Base-by-base conservation (phyloP, 2,797 vertebrate genomes). In the Euphonia xanthogaster region DNA sequence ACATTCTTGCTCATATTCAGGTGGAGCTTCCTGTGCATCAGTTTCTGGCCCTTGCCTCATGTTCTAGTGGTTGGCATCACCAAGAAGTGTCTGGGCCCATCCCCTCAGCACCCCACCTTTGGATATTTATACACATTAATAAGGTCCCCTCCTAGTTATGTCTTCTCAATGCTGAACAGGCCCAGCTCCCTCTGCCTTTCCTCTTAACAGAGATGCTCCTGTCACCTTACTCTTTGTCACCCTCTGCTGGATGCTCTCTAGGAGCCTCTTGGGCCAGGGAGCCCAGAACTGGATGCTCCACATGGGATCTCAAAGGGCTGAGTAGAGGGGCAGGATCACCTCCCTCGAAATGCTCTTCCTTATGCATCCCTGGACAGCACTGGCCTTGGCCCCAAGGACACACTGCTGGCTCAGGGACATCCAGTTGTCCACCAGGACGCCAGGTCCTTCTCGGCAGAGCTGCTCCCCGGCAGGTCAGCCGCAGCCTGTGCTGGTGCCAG, bases 41-140 rank as follows among this genome's bases (percentile, higher is more conserved):
- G 30, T 50, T 62, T 75, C 47, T 81, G 39, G 9, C 40, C 15
- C 19, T 40, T 42, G 20, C 27, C 8, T 55, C 31, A 6, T 22
- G 63, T 55, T 28, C 48, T 30, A 30, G 17, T 10, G 7, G 35
- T 2, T 42, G 55, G 27, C 31, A 68, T 9, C 27, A 53, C 20
- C 1, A 1, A 44, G 51, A 57, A 30, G 17, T 33, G 25, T 18
- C 25, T 23, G 30, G 37, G 37, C 8, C 7, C 35, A 28, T 3
- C 6, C 16, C 25, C 37, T 58, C 40, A 37, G 8, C 39, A 51
- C 1, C 2, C 14, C 12, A 1, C 1, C 3, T 48, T 37, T 33
- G 27, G 23, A n/a, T 68, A 50, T 28, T 55, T 44, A n/a, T 24
- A 44, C 14, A 54, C 4, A 24, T 48, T 28, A 21, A 28, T 35